These are phyloP conservation scores for Perognathus longimembris DNA, from an alignment of 2,113 vertebrate species.

Conservation along the genomic window DNA sequence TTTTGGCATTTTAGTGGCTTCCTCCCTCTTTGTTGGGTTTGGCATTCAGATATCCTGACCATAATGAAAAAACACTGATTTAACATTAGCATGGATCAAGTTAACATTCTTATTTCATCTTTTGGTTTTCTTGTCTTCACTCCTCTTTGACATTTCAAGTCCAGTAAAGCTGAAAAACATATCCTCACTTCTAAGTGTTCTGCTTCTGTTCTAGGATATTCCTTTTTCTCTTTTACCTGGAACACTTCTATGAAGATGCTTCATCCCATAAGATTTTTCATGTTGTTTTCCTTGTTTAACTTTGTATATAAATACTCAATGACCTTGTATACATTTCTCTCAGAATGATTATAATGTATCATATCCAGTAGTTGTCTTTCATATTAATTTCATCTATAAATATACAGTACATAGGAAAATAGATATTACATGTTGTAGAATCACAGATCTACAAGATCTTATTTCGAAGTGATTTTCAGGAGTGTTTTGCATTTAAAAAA, in stretches of 20 bases:
- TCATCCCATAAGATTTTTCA: not conserved
- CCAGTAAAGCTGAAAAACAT: not conserved
- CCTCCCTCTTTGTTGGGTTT: not conserved
- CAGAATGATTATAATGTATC: not conserved
- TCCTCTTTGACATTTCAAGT: not conserved
- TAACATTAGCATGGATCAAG: not conserved
- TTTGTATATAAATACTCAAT: not conserved
- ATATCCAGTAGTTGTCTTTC: not conserved
- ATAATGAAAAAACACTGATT: not conserved
- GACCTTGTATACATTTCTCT: not conserved
- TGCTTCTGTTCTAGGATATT: not conserved
- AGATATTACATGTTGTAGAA: not conserved
- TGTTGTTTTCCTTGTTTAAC: not conserved
- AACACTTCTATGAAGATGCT: not conserved
- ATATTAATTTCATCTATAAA: not conserved
- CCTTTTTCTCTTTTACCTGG: not conserved
- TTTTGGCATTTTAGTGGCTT: not conserved
- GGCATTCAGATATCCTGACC: not conserved
- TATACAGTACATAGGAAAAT: not conserved
- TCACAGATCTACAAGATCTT: not conserved
- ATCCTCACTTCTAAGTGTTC: not conserved
- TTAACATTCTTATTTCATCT: not conserved
- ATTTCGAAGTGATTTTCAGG: conserved; percentile 6
- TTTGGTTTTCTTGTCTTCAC: not conserved
- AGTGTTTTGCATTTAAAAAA: not conserved